These are phyloP conservation scores for Nasua narica DNA, from an alignment of 2,797 vertebrate species.

Conservation along the genomic window DNA sequence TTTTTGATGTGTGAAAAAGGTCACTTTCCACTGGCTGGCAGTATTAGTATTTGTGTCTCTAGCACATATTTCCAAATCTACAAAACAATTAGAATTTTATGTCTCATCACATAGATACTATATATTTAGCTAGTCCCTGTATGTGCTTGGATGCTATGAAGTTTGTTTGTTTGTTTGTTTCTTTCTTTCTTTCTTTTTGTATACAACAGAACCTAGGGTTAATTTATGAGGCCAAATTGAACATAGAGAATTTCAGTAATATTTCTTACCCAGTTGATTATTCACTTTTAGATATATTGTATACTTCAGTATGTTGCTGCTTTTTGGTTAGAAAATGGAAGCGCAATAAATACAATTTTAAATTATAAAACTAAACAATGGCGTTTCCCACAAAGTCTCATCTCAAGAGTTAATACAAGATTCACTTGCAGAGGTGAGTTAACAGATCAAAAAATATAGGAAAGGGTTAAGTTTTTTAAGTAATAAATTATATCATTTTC, in stretches of 20 bases:
- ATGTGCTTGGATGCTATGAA: neutral
- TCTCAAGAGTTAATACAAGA: neutral
- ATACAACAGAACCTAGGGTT: neutral
- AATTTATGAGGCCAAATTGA: slow-evolving; percentile 32
- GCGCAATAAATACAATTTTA: neutral
- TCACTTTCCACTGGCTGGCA: neutral
- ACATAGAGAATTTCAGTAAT: neutral
- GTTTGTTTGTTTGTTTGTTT: neutral
- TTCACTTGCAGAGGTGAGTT: neutral
- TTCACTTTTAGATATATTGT: neutral
- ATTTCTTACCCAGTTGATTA: neutral
- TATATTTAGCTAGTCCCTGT: neutral
- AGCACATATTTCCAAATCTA: neutral
- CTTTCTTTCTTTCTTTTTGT: neutral
- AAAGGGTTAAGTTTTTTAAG: neutral
- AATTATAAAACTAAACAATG: neutral
- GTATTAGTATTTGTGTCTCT: neutral
- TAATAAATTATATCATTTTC: neutral
- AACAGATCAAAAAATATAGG: neutral
- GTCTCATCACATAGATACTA: neutral
- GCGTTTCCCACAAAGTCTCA: neutral
- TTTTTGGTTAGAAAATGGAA: slow-evolving; percentile 2
- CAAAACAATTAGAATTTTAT: neutral
- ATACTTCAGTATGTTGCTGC: neutral
- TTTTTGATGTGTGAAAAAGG: neutral